Conservation (phyloP, 2,113 vertebrate genomes). For the Baryphthengus martii region DNA sequence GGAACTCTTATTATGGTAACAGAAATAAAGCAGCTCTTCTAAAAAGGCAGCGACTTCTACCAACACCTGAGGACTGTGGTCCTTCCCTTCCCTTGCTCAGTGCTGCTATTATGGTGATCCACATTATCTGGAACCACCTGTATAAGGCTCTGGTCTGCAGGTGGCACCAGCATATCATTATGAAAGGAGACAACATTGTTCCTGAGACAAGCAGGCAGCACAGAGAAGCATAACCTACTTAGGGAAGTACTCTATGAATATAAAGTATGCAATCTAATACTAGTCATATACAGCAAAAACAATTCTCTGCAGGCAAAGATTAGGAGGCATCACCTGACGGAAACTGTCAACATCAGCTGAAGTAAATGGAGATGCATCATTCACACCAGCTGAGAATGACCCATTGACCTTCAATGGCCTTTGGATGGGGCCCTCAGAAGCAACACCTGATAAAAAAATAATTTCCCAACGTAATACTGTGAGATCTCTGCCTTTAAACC, state of each 20-base stretch:
- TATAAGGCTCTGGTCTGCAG: background rate
- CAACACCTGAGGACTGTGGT: background rate
- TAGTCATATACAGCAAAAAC: background rate
- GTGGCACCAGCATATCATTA: slow-evolving; percentile 44
- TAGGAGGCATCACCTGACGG: background rate
- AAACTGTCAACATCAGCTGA: background rate
- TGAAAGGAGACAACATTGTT: slow-evolving; percentile 1
- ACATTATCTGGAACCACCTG: background rate
- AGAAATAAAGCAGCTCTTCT: background rate
- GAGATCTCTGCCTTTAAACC: background rate
- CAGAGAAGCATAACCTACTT: background rate
- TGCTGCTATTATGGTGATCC: background rate
- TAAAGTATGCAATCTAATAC: background rate
- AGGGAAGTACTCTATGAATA: background rate
- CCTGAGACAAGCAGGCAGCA: background rate
- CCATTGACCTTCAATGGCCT: background rate
- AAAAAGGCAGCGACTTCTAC: background rate
- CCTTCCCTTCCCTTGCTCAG: background rate
- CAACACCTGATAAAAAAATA: background rate
- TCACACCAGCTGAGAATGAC: background rate
- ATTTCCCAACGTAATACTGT: background rate
- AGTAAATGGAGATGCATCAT: background rate
- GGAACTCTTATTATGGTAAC: background rate
- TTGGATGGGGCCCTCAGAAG: background rate
- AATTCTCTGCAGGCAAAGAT: background rate